phyloP scores from a whole-genome alignment of 2,888 invertebrate genomes.

The Hofmannophila pseudospretella region DNA sequence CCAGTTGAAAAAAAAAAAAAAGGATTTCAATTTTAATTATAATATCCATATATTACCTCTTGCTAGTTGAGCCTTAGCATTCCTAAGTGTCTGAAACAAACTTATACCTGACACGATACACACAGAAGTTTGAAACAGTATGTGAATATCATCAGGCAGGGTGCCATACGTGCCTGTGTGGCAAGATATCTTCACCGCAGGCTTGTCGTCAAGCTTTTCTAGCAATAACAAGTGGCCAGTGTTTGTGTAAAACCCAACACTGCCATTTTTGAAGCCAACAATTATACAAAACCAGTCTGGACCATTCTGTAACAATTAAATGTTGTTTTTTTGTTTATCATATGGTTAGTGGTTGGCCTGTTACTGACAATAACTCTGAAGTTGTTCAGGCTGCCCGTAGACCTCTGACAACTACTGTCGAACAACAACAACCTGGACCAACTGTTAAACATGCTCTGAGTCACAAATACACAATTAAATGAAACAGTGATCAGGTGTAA shows the following conservation, averaged over 20 bases:
- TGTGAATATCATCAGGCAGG: conserved; percentile 83
- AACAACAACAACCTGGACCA: too few relatives aligned
- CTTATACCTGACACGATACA: conserved; percentile 87
- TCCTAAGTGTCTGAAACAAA: conserved; percentile 87
- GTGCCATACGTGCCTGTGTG: conserved; percentile 78
- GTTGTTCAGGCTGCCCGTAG: too few relatives aligned
- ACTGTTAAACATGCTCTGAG: too few relatives aligned
- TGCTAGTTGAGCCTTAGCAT: conserved; percentile 87
- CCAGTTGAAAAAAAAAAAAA: too few relatives aligned
- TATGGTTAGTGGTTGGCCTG: neutral
- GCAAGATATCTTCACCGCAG: conserved; percentile 88
- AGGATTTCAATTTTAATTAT: too few relatives aligned
- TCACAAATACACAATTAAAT: too few relatives aligned
- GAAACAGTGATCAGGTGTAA: too few relatives aligned
- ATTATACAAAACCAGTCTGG: conserved; percentile 96
- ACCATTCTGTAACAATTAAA: conserved; percentile 80
- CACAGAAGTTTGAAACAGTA: conserved; percentile 83
- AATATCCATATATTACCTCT: too few relatives aligned
- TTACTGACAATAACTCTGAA: neutral
- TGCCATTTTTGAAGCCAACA: conserved; percentile 91
- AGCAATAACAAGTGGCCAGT: conserved; percentile 88
- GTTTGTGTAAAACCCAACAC: conserved; percentile 92
- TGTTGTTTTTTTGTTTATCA: neutral
- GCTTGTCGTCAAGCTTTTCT: conserved; percentile 90
- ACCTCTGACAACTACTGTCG: too few relatives aligned